Evolutionary conservation across 2,797 vertebrate species (phyloP).

Genomic region (Loris lydekkerianus): DNA sequence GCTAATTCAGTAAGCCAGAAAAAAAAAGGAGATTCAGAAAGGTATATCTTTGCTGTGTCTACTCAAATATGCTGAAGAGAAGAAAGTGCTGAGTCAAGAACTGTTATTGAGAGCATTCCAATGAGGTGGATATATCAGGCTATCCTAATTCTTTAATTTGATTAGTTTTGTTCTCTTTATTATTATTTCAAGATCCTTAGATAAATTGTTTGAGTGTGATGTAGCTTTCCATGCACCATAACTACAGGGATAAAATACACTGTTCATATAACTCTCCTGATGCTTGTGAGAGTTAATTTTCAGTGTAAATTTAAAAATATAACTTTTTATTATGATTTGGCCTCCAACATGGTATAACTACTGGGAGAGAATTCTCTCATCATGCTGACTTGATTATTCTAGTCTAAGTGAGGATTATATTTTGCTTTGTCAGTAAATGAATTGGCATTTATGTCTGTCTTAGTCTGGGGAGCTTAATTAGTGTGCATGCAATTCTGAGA

Average conservation of each 20-base stretch:
- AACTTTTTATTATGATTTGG: constrained; percentile 51
- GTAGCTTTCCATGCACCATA: not conserved
- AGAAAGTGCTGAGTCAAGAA: constrained; percentile 28
- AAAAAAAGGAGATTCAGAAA: constrained; percentile 15
- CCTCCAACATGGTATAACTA: constrained; percentile 7
- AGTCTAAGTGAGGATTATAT: constrained; percentile 45
- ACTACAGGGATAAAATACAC: constrained; percentile 28
- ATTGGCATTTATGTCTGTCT: constrained; percentile 60
- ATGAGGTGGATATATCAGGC: not conserved
- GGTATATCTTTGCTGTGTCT: not conserved
- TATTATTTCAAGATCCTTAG: constrained; percentile 54
- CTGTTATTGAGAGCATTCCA: not conserved
- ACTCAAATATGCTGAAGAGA: not conserved
- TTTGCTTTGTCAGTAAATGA: constrained; percentile 70
- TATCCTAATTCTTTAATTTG: constrained; percentile 42
- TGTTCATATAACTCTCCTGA: constrained; percentile 44
- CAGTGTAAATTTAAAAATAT: constrained; percentile 54
- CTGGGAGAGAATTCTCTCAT: constrained; percentile 51
- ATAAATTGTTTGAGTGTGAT: constrained; percentile 42
- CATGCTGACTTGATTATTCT: constrained; percentile 70
- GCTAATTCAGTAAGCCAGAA: not conserved
- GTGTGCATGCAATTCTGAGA: constrained; percentile 35
- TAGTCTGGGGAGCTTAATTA: constrained; percentile 65
- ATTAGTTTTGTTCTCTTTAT: constrained; percentile 53
- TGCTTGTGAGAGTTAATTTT: constrained; percentile 57